Evolutionary conservation across 2,888 invertebrate species (phyloP).

Genomic region (Tetropium fuscum): DNA sequence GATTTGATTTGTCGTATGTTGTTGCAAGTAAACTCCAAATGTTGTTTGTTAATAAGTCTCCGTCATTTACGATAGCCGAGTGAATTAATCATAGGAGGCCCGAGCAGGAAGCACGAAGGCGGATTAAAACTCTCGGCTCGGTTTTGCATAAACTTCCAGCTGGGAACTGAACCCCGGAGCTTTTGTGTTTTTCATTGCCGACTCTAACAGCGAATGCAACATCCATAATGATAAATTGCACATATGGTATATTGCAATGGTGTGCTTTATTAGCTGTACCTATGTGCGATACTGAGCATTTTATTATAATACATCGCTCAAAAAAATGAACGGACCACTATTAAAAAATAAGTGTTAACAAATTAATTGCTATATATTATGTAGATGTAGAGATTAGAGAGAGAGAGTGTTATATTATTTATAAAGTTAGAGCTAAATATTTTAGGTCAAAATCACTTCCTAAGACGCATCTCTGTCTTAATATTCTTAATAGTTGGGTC

Average conservation of each 20-base stretch:
- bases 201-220: not conserved
- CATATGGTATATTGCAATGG: not conserved
- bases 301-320: too few relatives aligned
- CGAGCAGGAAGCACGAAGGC: not conserved
- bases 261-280: too few relatives aligned
- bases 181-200: slow-evolving; percentile 2
- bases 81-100: slow-evolving; percentile 39
- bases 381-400: too few relatives aligned
- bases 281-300: too few relatives aligned
- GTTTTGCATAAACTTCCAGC: slow-evolving; percentile 15
- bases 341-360: too few relatives aligned
- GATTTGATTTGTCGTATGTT: slow-evolving; percentile 5
- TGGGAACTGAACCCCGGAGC: slow-evolving; percentile 6
- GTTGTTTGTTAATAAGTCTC: slow-evolving; percentile 44
- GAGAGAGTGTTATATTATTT: too few relatives aligned
- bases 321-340: too few relatives aligned
- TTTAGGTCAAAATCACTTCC: too few relatives aligned
- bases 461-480: not conserved
- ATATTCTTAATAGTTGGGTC: too few relatives aligned
- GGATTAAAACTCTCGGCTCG: slow-evolving; percentile 9
- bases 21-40: slow-evolving; percentile 34
- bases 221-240: not conserved
- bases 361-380: too few relatives aligned
- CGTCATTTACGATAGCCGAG: slow-evolving; percentile 38
- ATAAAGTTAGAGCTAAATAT: too few relatives aligned